Evolutionary conservation across 2,888 invertebrate genomes (phyloP).

Genomic region (Chrysotoxum bicinctum): DNA sequence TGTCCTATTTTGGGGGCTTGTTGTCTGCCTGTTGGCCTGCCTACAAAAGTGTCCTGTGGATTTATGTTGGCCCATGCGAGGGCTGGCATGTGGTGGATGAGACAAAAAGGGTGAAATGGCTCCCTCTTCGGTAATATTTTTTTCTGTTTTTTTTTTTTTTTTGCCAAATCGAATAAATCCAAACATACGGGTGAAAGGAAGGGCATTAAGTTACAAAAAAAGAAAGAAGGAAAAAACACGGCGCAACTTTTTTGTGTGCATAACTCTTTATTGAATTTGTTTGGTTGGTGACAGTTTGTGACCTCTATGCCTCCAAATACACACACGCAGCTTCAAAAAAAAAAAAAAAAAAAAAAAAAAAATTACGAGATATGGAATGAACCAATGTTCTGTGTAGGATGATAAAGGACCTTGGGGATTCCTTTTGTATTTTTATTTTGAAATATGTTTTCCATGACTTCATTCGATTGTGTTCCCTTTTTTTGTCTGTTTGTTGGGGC

Average conservation of each 20-base stretch:
- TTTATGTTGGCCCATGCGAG: conserved; percentile 44
- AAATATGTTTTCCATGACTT: conserved; percentile 65
- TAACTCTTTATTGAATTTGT: conserved; percentile 71
- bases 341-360: neutral
- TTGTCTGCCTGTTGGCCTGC: conserved; percentile 5
- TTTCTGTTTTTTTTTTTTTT: neutral
- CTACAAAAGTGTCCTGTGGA: conserved; percentile 47
- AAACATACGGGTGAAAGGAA: neutral
- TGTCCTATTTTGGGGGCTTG: conserved; percentile 10
- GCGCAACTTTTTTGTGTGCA: conserved; percentile 59
- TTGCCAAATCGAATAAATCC: conserved; percentile 66
- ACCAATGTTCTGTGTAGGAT: conserved; percentile 18
- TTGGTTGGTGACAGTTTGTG: conserved; percentile 65
- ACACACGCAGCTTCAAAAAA: neutral
- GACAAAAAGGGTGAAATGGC: conserved; percentile 42
- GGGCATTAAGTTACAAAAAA: neutral
- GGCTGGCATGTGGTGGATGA: conserved; percentile 2
- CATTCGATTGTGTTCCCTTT: conserved; percentile 9
- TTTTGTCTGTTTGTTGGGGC: neutral
- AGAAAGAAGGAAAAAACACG: conserved; percentile 31
- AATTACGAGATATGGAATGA: neutral
- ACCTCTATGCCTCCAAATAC: conserved; percentile 25
- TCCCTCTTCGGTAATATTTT: conserved; percentile 54
- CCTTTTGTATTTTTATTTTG: conserved; percentile 64
- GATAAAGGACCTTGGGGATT: conserved; percentile 41